phyloP scores from a whole-genome alignment of 2,888 invertebrate species.

The Nomada flava region DNA sequence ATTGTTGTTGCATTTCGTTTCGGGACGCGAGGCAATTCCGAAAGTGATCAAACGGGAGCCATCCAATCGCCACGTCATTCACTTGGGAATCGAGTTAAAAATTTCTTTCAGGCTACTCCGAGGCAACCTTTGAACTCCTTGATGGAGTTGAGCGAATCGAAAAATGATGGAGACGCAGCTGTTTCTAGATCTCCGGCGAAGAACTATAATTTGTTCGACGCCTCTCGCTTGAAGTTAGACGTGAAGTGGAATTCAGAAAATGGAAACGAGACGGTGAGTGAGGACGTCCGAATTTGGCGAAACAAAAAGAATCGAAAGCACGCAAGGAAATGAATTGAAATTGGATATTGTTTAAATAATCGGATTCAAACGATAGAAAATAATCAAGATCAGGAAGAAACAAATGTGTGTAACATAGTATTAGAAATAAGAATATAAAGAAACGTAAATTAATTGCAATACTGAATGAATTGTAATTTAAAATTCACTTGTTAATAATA shows the following conservation, averaged over 20 bases:
- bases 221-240: no score
- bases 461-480: no score
- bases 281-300: no score
- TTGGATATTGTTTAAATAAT: no score
- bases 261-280: background rate
- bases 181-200: background rate
- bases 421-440: no score
- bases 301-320: no score
- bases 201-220: background rate
- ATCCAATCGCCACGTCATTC: constrained; percentile 11
- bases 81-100: constrained; percentile 10
- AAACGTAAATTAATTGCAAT: no score
- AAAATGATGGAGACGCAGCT: background rate
- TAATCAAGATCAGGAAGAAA: no score
- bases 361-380: no score
- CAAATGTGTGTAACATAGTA: no score
- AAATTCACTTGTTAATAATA: no score
- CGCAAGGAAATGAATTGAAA: no score
- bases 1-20: background rate
- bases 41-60: constrained; percentile 1
- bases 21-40: background rate
- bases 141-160: background rate
- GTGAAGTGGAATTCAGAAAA: background rate
- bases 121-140: background rate
- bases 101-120: constrained; percentile 2